Conservation (phyloP, 2,113 vertebrate species). For the Petromus typicus region DNA sequence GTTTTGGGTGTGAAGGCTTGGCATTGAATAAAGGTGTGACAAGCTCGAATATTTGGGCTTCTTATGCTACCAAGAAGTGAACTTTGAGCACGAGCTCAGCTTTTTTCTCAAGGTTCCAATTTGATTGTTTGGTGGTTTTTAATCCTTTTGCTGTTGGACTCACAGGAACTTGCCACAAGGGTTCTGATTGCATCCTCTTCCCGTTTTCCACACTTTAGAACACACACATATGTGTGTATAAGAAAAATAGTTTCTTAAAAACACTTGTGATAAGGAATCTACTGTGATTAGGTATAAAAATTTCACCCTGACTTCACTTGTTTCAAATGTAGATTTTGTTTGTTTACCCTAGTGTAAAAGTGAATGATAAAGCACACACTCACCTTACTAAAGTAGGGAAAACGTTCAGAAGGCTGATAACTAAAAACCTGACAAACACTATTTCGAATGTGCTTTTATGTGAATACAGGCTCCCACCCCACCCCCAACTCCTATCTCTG, state of each 20-base stretch:
- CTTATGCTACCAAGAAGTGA: too few species aligned
- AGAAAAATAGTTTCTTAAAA: neutral
- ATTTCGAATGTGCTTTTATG: neutral
- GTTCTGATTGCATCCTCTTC: too few species aligned
- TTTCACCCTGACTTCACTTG: neutral
- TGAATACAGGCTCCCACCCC: neutral
- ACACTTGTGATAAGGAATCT: neutral
- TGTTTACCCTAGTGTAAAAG: neutral
- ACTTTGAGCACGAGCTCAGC: too few species aligned
- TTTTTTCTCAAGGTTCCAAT: too few species aligned
- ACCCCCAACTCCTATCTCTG: neutral
- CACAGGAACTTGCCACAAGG: too few species aligned
- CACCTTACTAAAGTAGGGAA: neutral
- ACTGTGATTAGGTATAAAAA: neutral
- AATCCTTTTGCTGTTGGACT: too few species aligned
- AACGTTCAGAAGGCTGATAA: neutral
- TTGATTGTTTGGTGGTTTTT: too few species aligned
- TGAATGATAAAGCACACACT: neutral
- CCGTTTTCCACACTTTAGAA: too few species aligned
- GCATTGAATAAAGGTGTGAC: too few species aligned
- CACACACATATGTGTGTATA: neutral
- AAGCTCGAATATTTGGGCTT: too few species aligned
- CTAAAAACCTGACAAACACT: neutral
- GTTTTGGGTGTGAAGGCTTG: too few species aligned
- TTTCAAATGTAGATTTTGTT: neutral